These are phyloP conservation scores for Tylochromis polylepis DNA, from an alignment of 2,113 vertebrate species.

Conservation along the genomic window DNA sequence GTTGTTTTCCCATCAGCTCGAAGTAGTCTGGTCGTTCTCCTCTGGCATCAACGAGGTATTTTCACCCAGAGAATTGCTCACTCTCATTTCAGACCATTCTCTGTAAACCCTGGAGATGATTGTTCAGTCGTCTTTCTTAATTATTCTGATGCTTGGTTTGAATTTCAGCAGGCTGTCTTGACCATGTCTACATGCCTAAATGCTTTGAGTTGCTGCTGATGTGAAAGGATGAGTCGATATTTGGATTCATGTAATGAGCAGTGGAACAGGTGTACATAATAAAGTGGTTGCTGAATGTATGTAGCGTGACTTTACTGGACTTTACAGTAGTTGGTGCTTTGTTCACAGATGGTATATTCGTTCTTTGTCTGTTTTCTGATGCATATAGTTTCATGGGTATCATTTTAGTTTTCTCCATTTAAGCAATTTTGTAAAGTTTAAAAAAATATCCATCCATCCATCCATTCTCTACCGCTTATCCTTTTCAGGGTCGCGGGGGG, in stretches of 20 bases:
- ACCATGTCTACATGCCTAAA: neutral
- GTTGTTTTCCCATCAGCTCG: neutral
- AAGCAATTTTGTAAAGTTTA: neutral
- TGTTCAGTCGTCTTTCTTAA: neutral
- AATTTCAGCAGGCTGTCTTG: neutral
- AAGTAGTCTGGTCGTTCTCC: neutral
- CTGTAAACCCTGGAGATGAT: neutral
- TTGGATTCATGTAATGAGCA: neutral
- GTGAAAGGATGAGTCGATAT: neutral
- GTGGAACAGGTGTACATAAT: neutral
- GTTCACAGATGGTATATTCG: neutral
- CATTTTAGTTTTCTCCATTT: neutral
- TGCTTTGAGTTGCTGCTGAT: neutral
- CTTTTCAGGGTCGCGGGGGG: too few species aligned
- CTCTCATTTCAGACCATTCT: neutral
- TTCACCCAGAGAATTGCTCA: neutral
- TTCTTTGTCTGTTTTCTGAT: neutral
- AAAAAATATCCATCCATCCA: neutral
- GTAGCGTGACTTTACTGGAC: neutral
- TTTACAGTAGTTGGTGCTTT: neutral
- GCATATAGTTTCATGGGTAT: neutral
- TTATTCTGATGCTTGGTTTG: neutral
- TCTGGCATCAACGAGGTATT: neutral
- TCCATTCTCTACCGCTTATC: too few species aligned
- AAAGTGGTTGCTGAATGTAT: neutral